phyloP scores from a whole-genome alignment of 2,797 vertebrate genomes.

The Danio choprae region DNA sequence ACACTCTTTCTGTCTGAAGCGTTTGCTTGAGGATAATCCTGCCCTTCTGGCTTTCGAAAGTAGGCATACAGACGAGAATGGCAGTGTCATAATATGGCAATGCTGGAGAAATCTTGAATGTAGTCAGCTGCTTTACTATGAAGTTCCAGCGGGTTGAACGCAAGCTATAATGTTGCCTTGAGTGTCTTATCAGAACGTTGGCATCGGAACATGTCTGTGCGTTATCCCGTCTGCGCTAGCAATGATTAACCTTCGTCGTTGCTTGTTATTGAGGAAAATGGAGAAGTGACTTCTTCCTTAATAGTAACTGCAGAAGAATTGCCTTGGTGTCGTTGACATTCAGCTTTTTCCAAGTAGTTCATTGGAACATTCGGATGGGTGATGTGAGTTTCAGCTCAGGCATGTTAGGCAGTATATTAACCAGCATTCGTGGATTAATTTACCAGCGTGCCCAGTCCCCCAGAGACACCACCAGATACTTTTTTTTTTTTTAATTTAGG shows the following conservation, averaged over 20 bases:
- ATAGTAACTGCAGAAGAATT: not conserved
- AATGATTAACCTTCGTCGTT: constrained; percentile 19
- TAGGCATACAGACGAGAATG: not conserved
- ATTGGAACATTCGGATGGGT: constrained; percentile 15
- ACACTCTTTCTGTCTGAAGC: not conserved
- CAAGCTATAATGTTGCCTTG: constrained; percentile 43
- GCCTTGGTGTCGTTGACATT: constrained; percentile 8
- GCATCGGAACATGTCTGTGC: constrained; percentile 46
- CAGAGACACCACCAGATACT: constrained; percentile 79
- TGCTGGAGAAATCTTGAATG: constrained; percentile 21
- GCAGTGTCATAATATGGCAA: not conserved
- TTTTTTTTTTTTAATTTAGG: constrained; percentile 74
- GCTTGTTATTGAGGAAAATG: constrained; percentile 8
- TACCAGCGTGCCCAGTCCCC: constrained; percentile 69
- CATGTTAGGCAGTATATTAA: constrained; percentile 4
- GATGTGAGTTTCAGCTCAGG: constrained; percentile 31
- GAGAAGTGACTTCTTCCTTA: constrained; percentile 2
- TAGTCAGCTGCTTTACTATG: constrained; percentile 3
- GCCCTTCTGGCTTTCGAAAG: not conserved
- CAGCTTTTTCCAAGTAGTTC: not conserved
- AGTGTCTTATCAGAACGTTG: constrained; percentile 44
- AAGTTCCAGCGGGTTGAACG: constrained; percentile 5
- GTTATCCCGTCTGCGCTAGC: constrained; percentile 32
- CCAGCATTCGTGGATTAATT: constrained; percentile 24
- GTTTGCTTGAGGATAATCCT: constrained; percentile 27